A percentile compares a stretch with the other conserved stretches of the same genome.
These are phyloP conservation scores for Diadumene lineata DNA, from an alignment of 92 coral and sea anemone species.

Conservation along the genomic window DNA sequence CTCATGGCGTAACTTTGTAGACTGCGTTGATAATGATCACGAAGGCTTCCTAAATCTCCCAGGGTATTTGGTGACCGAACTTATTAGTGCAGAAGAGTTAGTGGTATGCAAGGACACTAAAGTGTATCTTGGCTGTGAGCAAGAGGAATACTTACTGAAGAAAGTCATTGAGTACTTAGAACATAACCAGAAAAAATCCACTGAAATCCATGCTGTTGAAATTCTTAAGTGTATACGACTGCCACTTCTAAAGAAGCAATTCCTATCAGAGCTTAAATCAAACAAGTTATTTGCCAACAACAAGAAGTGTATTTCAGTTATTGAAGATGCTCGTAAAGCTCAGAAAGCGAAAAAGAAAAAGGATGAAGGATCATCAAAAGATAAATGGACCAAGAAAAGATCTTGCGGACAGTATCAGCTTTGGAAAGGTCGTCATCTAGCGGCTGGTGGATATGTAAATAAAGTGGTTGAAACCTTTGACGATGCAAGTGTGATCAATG, in stretches of 20 bases:
- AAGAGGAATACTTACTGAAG: conserved; percentile 70
- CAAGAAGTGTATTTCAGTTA: conserved; percentile 21
- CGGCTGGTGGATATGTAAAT: conserved; percentile 47
- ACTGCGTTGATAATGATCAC: conserved; percentile 37
- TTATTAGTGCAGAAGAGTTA: conserved; percentile 56
- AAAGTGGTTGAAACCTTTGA: conserved; percentile 41
- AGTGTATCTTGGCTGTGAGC: conserved; percentile 56
- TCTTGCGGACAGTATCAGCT: conserved; percentile 46
- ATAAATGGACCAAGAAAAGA: conserved; percentile 58
- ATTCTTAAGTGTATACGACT: conserved; percentile 58
- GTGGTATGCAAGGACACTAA: conserved; percentile 55
- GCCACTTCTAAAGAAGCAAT: conserved; percentile 51
- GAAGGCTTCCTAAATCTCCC: conserved; percentile 64
- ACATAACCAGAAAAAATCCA: too few species aligned
- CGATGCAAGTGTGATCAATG: conserved; percentile 22
- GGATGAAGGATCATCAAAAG: background rate
- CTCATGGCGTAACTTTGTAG: conserved; percentile 50
- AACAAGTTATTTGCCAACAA: conserved; percentile 19
- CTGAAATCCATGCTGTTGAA: conserved; percentile 33
- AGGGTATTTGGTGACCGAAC: conserved; percentile 34
- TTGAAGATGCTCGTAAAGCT: conserved; percentile 41
- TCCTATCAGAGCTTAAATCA: conserved; percentile 36
- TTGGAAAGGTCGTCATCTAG: conserved; percentile 55
- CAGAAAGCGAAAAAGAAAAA: conserved; percentile 20
- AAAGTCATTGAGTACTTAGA: conserved; percentile 56